A percentile compares a stretch with the other conserved stretches of the same genome.
Conservation (phyloP, 2,113 vertebrate species). For the Carassius auratus region DNA sequence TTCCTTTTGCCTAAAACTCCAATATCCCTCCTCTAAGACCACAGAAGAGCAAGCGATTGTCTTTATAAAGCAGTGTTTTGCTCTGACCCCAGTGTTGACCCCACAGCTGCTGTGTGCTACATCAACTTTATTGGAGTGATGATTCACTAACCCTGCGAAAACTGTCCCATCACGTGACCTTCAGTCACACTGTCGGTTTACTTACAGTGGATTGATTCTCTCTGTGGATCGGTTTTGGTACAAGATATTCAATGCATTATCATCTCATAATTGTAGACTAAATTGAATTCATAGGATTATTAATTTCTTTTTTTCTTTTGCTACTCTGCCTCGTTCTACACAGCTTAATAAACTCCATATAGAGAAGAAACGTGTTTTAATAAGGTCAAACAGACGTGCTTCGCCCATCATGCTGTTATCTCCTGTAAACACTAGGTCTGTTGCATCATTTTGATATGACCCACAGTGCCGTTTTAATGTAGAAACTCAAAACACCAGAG, state of each 20-base stretch:
- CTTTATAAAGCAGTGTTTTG: slow-evolving; percentile 27
- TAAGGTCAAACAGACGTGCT: slow-evolving; percentile 33
- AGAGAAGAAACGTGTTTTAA: slow-evolving; percentile 33
- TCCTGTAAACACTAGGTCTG: background rate
- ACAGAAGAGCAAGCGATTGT: background rate
- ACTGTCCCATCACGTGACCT: slow-evolving; percentile 63
- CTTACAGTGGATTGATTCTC: slow-evolving; percentile 43
- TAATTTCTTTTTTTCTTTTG: slow-evolving; percentile 55
- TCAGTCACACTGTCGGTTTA: slow-evolving; percentile 62
- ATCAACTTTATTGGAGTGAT: slow-evolving; percentile 28
- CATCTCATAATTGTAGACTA: slow-evolving; percentile 16
- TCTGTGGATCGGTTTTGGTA: slow-evolving; percentile 23
- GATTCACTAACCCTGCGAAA: slow-evolving; percentile 36
- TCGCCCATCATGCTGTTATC: slow-evolving; percentile 5
- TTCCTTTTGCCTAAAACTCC: slow-evolving; percentile 46
- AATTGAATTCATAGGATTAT: slow-evolving; percentile 50
- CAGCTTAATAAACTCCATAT: slow-evolving; percentile 18
- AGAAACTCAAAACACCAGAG: background rate
- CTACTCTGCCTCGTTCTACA: slow-evolving; percentile 21
- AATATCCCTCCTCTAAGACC: background rate
- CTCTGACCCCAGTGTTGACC: slow-evolving; percentile 29
- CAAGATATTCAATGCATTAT: slow-evolving; percentile 41
- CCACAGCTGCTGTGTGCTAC: slow-evolving; percentile 40
- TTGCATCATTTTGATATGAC: slow-evolving; percentile 13
- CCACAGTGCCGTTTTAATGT: background rate